Base-by-base conservation (phyloP, 2,797 vertebrate genomes). In the Bradypodion ventrale region DNA sequence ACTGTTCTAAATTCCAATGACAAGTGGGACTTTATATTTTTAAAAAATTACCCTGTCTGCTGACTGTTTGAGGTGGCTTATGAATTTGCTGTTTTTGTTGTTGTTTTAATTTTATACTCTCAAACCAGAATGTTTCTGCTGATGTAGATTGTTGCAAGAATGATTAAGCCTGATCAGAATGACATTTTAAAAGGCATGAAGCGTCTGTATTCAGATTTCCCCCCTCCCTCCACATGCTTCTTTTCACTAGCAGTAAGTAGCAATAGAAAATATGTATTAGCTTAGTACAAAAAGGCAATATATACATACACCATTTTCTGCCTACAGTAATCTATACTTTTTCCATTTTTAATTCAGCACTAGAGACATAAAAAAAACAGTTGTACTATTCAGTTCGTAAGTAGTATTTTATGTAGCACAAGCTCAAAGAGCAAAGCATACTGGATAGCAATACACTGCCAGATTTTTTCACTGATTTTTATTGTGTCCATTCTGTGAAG, bases 331-430 rank as follows among this genome's bases (percentile, higher is more conserved):
- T 56, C 23, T 10, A 8, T 23, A 13, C 62, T 74, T 3, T 88
- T 92, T 79, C 49, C 16, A 19, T 80, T 76, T 32, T 78, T 63
- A 29, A 77, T 84, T 77, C n/a, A 82, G 5, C 74, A 40, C 25
- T 88, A 46, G 29, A 1, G 69, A 85, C 83, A 74, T 35, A 16
- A 63, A 13, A 49, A 78, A 42, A 68, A 27, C 59, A 82, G 21
- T 85, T 0, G 0, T 13, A 82, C 46, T 46, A 76, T 66, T 59
- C 42, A 83, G 25, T 42, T 56, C 29, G 42, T 79, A 19, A 21
- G 68, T 85, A 49, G 49, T 86, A n/a, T 23, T 56, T 76, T 16
- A 1, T 4, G 6, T 78, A 75, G 32, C 4, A 12, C 7, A 75
- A 1, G 32, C 7, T n/a, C 49, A 81, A 81, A 63, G 23, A 72